phyloP scores from a whole-genome alignment of 2,888 invertebrate genomes.

The Eledone cirrhosa region DNA sequence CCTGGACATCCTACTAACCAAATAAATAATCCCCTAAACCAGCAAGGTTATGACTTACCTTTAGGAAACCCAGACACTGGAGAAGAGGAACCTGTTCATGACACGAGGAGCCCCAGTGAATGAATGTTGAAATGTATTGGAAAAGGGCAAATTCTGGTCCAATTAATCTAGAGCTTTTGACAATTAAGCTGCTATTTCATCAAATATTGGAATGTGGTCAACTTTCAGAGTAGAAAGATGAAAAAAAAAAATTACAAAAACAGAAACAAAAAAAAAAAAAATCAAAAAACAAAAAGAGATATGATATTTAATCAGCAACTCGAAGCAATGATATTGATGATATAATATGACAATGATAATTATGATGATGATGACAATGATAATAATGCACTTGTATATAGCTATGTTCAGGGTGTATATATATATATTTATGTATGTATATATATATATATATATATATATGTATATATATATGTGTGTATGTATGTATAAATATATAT shows the following conservation, averaged over 20 bases:
- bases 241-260: neutral
- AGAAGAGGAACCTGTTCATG: slow-evolving; percentile 39
- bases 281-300: neutral
- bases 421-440: too few relatives aligned
- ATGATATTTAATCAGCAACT: too few relatives aligned
- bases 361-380: too few relatives aligned
- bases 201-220: neutral
- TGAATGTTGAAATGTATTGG: neutral
- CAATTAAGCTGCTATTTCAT: slow-evolving; percentile 17
- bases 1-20: slow-evolving; percentile 47
- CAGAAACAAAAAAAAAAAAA: neutral
- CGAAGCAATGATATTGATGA: too few relatives aligned
- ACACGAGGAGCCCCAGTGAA: slow-evolving; percentile 25
- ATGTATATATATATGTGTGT: too few relatives aligned
- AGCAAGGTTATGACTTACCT: slow-evolving; percentile 32
- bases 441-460: too few relatives aligned
- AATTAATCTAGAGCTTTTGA: neutral
- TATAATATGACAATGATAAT: too few relatives aligned
- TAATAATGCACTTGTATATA: slow-evolving; percentile 24
- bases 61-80: slow-evolving; percentile 46
- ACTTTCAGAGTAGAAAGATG: slow-evolving; percentile 20
- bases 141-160: slow-evolving; percentile 1
- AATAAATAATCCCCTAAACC: slow-evolving; percentile 54
- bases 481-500: too few relatives aligned
- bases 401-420: neutral